Conservation (phyloP, 2,888 invertebrate species). For the Oeneis ivallda region DNA sequence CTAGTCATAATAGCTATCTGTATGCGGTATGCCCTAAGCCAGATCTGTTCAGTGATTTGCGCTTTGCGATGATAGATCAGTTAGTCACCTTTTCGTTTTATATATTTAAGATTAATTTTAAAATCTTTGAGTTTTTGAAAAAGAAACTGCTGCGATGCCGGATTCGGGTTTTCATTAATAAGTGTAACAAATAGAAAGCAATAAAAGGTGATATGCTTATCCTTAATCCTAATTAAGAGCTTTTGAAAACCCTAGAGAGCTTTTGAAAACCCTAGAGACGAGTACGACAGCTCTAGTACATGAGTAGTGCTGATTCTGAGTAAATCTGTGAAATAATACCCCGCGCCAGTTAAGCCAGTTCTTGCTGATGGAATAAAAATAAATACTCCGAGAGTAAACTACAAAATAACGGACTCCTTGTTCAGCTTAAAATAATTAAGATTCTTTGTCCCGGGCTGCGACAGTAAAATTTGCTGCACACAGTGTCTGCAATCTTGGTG, state of each 20-base stretch:
- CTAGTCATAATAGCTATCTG: too few species aligned
- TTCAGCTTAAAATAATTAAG: slow-evolving; percentile 77
- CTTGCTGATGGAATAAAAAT: slow-evolving; percentile 73
- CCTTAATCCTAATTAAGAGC: slow-evolving; percentile 11
- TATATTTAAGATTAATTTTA: too few species aligned
- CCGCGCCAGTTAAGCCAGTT: slow-evolving; percentile 57
- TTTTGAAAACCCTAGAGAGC: too few species aligned
- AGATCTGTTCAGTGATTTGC: too few species aligned
- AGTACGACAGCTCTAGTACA: slow-evolving; percentile 41
- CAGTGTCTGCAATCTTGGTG: slow-evolving; percentile 45
- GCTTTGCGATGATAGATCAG: too few species aligned
- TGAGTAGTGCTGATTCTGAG: slow-evolving; percentile 64
- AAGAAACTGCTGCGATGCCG: too few species aligned
- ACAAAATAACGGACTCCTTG: slow-evolving; percentile 69
- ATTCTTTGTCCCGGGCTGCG: slow-evolving; percentile 66
- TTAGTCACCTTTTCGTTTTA: too few species aligned
- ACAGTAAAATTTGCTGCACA: slow-evolving; percentile 45
- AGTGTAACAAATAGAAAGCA: background rate
- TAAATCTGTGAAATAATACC: slow-evolving; percentile 74
- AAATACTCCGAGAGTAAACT: slow-evolving; percentile 50
- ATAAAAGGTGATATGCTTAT: background rate
- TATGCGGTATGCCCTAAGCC: too few species aligned
- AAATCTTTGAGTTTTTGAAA: too few species aligned
- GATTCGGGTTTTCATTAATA: background rate
- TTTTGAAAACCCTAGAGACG: slow-evolving; percentile 62